Base-by-base conservation (phyloP, 2,888 invertebrate species). In the Eilema depressum region DNA sequence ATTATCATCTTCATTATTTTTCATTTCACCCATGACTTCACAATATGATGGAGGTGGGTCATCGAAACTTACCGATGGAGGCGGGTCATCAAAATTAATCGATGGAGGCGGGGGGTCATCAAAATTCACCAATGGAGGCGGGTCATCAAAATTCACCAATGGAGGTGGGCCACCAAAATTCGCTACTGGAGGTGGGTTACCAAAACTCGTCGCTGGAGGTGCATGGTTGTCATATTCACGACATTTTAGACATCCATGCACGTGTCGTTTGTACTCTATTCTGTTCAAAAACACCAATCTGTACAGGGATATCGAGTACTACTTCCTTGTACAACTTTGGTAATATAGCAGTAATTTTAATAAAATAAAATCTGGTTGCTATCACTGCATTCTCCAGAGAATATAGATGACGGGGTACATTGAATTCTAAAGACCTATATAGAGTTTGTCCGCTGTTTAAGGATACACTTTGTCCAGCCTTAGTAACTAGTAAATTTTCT, bases 11-110 rank as follows among this genome's bases (percentile, higher is more conserved):
- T 76, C 69, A n/a, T 76, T 72, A 25, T 67, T 75, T 0, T 59
- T 70, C 3, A 65, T 25, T 66, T 80, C 80, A 1, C 78, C 77
- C 84, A 83, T 83, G 2, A 76, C 82, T 74, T 85, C 87, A 87
- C 86, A 87, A 66, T 87, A 87, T 0, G 82, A 74, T 7, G 85
- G 87, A 3, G 87, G 85, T 20, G 68, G 74, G 57, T 76, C 82
- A 60, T 68, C 20, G 11, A 41, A 33, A 20, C 8, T 56, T 7
- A 25, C 30, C 1, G 10, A n/a, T 8, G 53, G 28, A 28, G 33
- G 30, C 12, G 61, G 61, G 10, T n/a, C 61, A 61, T 61, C 61
- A 33, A 30, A 28, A 57, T 30, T 23, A 14, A 53, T 30, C 12
- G 28, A 3, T 23, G 26, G 17, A 10, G 59, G 61, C n/a, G 33